Base-by-base conservation (phyloP, 2,888 invertebrate genomes). In the Tribolium freemani region DNA sequence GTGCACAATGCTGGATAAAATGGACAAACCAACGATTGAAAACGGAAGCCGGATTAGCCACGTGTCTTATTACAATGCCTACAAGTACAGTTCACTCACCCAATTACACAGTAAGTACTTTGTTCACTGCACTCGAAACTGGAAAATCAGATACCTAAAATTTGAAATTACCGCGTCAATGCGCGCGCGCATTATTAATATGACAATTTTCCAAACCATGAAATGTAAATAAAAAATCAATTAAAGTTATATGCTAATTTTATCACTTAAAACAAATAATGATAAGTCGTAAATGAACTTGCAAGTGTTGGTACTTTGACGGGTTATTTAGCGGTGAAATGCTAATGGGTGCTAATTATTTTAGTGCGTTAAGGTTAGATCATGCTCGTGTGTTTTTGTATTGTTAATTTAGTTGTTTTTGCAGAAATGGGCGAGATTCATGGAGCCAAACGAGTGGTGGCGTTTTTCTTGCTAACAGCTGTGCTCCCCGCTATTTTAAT, bases 381-480 rank as follows among this genome's bases (percentile, higher is more conserved):
- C 8, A 30, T 3, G 10, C n/a, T 64, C 11, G 44, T 44, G 11
- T 60, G 46, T 5, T n/a, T 48, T 8, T 10, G 16, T 48, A 16
- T 46, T 21, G 31, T 20, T 63, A n/a, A 30, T 26, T 5, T 26
- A 26, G 26, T 26, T 26, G 45, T 10, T 56, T 77, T 90, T 89
- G 68, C 87, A 92, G 92, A 90, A 88, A 88, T 88, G 79, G 88
- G 88, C 84, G 92, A 91, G 87, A 94, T 95, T 93, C 92, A 91
- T 87, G 95, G 95, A 81, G 92, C 92, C 76, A 92, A 92, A 84
- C 89, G 94, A 83, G 94, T 96, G 54, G 86, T 94, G 77, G 89
- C 91, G 74, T 95, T 95, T 84, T 96, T 95, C 84, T 85, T 92
- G 60, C 87, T 95, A 82, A 94, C 93, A 69, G 92, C 92, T 58